These are phyloP conservation scores for Aphyosemion australe DNA, from an alignment of 2,113 vertebrate species.

Conservation along the genomic window DNA sequence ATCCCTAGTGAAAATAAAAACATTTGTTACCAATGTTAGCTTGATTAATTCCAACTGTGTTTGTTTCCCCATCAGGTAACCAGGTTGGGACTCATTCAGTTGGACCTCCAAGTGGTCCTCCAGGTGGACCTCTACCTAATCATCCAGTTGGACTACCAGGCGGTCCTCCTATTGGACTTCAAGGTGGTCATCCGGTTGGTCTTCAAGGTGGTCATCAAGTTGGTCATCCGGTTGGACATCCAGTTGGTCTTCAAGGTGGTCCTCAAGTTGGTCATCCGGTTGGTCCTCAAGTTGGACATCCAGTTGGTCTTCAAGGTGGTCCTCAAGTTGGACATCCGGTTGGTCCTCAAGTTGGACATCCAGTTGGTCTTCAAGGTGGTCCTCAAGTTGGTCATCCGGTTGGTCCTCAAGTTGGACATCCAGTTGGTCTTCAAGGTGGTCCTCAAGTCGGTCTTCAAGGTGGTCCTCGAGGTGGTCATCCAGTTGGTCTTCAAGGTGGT, in stretches of 20 bases:
- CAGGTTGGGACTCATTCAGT: conserved; percentile 74
- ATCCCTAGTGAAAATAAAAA: too few relatives aligned
- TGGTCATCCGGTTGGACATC: too few relatives aligned
- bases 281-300: conserved; percentile 52
- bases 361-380: conserved; percentile 69
- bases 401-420: conserved; percentile 9
- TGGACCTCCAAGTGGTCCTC: conserved; percentile 67
- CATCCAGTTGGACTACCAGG: conserved; percentile 60
- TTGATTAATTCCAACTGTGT: not conserved
- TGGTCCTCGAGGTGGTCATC: too few relatives aligned
- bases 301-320: conserved; percentile 44
- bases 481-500: too few relatives aligned
- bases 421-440: too few relatives aligned
- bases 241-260: too few relatives aligned
- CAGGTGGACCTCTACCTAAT: conserved; percentile 61
- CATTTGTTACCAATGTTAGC: not conserved
- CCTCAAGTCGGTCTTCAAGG: too few relatives aligned
- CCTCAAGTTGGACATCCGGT: conserved; percentile 60
- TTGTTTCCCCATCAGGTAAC: conserved; percentile 75
- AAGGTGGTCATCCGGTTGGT: too few relatives aligned
- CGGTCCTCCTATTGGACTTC: not conserved
- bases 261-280: conserved; percentile 49
- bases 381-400: conserved; percentile 65
- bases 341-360: conserved; percentile 68
- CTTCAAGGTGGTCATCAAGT: too few relatives aligned